phyloP scores from a whole-genome alignment of 2,888 invertebrate species.

The Erannis defoliaria region DNA sequence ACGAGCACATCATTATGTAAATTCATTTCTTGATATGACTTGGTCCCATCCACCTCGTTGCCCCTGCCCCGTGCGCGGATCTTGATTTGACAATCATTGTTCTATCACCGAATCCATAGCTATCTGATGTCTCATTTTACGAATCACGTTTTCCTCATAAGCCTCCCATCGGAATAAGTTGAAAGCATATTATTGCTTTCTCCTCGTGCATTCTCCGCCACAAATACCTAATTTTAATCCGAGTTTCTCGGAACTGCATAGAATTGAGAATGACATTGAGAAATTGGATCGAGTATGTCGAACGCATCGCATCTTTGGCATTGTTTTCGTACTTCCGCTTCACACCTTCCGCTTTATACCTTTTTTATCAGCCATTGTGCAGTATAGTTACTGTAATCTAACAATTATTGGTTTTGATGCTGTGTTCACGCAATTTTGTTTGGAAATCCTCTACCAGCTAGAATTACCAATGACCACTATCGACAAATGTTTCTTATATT shows the following conservation, averaged over 20 bases:
- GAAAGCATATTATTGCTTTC: slow-evolving; percentile 29
- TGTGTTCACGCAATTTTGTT: slow-evolving; percentile 11
- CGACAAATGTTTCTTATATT: neutral
- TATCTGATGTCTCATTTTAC: slow-evolving; percentile 18
- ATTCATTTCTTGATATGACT: too few species aligned
- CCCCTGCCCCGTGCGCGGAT: too few species aligned
- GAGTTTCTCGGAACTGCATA: slow-evolving; percentile 51
- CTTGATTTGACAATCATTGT: neutral
- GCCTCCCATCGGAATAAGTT: slow-evolving; percentile 13
- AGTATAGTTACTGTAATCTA: slow-evolving; percentile 9
- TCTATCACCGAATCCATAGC: slow-evolving; percentile 7
- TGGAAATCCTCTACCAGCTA: neutral
- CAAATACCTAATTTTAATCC: slow-evolving; percentile 48
- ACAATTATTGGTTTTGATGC: slow-evolving; percentile 15
- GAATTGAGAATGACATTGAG: slow-evolving; percentile 54
- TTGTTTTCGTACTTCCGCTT: slow-evolving; percentile 50
- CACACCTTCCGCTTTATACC: slow-evolving; percentile 42
- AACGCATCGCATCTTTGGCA: slow-evolving; percentile 50
- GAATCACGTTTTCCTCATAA: slow-evolving; percentile 30
- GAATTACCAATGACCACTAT: neutral
- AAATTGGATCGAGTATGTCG: slow-evolving; percentile 59
- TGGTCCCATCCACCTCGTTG: too few species aligned
- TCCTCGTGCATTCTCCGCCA: slow-evolving; percentile 39
- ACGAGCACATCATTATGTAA: too few species aligned
- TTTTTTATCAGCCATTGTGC: slow-evolving; percentile 28